These are phyloP conservation scores for Slavum lentiscoides DNA, from an alignment of 2,888 invertebrate species.

Conservation along the genomic window DNA sequence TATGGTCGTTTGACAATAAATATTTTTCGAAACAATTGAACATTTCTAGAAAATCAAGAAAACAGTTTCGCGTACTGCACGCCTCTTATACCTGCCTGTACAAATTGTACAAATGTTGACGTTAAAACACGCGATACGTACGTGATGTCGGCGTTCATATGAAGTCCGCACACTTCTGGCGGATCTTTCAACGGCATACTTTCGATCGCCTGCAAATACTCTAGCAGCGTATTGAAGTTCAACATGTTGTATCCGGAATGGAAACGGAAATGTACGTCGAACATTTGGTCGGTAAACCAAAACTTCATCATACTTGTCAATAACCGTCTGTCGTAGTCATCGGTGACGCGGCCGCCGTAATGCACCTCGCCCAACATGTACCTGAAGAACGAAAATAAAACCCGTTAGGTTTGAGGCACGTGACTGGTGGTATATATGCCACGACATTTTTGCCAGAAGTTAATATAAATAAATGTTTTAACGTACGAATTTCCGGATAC, in stretches of 20 bases:
- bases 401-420: too few relatives aligned
- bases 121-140: conserved; percentile 60
- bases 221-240: not conserved
- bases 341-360: conserved; percentile 89
- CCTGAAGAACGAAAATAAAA: conserved; percentile 61
- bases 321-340: conserved; percentile 93
- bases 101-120: not conserved
- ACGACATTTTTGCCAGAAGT: too few relatives aligned
- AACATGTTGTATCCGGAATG: conserved; percentile 86
- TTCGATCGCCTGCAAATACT: conserved; percentile 65
- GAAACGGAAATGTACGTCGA: conserved; percentile 87
- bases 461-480: too few relatives aligned
- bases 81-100: too few relatives aligned
- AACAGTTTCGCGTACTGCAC: too few relatives aligned
- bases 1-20: too few relatives aligned
- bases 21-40: too few relatives aligned
- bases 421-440: too few relatives aligned
- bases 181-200: conserved; percentile 82
- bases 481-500: too few relatives aligned
- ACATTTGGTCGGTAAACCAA: conserved; percentile 90
- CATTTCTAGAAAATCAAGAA: too few relatives aligned
- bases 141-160: conserved; percentile 94
- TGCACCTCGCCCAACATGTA: conserved; percentile 94
- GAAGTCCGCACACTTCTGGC: conserved; percentile 94
- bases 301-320: conserved; percentile 85